A percentile compares a stretch with the other conserved stretches of the same genome.
Conservation (phyloP, 2,888 invertebrate species). For the Spatulosminthurus flaviceps region DNA sequence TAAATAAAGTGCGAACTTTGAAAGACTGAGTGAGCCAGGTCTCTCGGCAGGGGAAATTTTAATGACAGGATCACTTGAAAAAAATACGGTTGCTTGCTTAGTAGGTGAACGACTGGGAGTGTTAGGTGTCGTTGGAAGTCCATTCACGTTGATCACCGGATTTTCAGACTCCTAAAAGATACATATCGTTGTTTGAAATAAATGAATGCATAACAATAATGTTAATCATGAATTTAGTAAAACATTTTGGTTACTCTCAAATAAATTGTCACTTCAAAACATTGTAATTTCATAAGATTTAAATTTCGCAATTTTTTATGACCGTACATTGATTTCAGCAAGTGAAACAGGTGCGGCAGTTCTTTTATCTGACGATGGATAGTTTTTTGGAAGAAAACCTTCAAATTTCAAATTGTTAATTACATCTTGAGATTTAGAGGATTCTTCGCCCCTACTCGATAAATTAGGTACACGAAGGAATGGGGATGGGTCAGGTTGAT, state of each 20-base stretch:
- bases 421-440: background rate
- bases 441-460: background rate
- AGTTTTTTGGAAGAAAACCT: background rate
- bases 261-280: too few relatives aligned
- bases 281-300: too few relatives aligned
- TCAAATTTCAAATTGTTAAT: slow-evolving; percentile 4
- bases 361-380: background rate
- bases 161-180: slow-evolving; percentile 8
- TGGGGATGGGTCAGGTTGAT: background rate
- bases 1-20: too few relatives aligned
- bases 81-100: too few relatives aligned
- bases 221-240: too few relatives aligned
- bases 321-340: background rate
- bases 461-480: background rate
- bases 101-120: background rate
- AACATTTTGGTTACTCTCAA: too few relatives aligned
- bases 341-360: background rate
- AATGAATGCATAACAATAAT: too few relatives aligned
- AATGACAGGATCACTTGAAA: too few relatives aligned
- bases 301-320: too few relatives aligned
- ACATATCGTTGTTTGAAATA: too few relatives aligned
- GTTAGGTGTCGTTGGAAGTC: background rate
- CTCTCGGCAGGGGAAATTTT: too few relatives aligned
- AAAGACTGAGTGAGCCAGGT: too few relatives aligned
- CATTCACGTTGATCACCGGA: background rate